phyloP scores from a whole-genome alignment of 1,140 invertebrate genomes.

The Wasmannia auropunctata region DNA sequence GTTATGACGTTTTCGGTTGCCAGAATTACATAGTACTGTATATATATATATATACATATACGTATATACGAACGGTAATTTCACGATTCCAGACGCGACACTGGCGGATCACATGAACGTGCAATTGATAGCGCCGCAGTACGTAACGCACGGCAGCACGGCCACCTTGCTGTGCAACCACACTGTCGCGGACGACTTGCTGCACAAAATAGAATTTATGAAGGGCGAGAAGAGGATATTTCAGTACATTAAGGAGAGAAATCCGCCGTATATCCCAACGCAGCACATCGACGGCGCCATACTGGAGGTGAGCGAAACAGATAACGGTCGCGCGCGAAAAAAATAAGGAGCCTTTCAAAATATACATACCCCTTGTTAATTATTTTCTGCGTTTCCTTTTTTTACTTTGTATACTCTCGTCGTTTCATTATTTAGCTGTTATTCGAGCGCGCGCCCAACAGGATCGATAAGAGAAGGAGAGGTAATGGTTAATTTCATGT shows the following conservation, averaged over 20 bases:
- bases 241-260: constrained; percentile 91
- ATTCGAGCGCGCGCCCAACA: background rate
- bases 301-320: constrained; percentile 89
- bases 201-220: constrained; percentile 89
- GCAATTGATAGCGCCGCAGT: constrained; percentile 83
- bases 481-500: background rate
- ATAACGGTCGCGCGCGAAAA: background rate
- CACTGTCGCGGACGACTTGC: constrained; percentile 79
- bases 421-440: background rate
- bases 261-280: constrained; percentile 89
- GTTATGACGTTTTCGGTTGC: background rate
- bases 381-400: background rate
- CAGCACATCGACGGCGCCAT: constrained; percentile 88
- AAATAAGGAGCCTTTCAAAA: background rate
- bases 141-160: constrained; percentile 81
- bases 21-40: background rate
- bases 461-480: background rate
- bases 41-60: background rate
- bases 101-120: constrained; percentile 76
- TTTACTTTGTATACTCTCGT: background rate
- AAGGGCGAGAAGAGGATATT: constrained; percentile 91
- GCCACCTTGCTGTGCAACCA: constrained; percentile 84
- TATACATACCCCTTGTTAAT: background rate
- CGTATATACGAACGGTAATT: constrained; percentile 17
- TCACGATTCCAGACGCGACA: constrained; percentile 78